These are phyloP conservation scores for Caradrina clavipalpis DNA, from an alignment of 2,888 invertebrate genomes.

Conservation along the genomic window DNA sequence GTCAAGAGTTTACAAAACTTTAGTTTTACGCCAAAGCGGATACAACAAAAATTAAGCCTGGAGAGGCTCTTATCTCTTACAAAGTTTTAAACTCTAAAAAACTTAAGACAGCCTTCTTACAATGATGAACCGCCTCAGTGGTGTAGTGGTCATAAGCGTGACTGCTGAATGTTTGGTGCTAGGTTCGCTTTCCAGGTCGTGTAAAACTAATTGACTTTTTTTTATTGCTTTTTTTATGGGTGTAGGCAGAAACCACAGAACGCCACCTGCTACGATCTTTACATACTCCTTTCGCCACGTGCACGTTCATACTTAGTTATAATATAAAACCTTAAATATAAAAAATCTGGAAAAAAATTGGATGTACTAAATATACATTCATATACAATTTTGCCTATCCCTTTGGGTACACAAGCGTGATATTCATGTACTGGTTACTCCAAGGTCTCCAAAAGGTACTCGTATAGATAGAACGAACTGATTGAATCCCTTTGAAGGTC, in stretches of 20 bases:
- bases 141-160: background rate
- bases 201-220: no score
- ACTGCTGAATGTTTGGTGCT: background rate
- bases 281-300: no score
- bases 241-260: no score
- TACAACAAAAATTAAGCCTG: conserved; percentile 53
- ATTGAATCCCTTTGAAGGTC: conserved; percentile 37
- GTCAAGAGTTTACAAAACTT: conserved; percentile 48
- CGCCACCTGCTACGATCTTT: no score
- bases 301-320: no score
- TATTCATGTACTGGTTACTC: conserved; percentile 9
- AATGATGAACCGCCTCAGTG: background rate
- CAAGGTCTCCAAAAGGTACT: conserved; percentile 23
- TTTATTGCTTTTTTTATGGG: no score
- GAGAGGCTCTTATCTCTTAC: conserved; percentile 47
- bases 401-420: background rate
- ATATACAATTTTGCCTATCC: no score
- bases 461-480: conserved; percentile 30
- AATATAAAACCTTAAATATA: no score
- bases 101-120: conserved; percentile 20
- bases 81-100: conserved; percentile 43
- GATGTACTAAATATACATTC: no score
- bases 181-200: background rate
- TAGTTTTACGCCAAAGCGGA: conserved; percentile 41
- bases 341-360: no score